Percentiles rank a stretch among this genome's conserved stretches.
phyloP scores from a whole-genome alignment of 1,140 invertebrate species.

The Drosophila kohkoa region DNA sequence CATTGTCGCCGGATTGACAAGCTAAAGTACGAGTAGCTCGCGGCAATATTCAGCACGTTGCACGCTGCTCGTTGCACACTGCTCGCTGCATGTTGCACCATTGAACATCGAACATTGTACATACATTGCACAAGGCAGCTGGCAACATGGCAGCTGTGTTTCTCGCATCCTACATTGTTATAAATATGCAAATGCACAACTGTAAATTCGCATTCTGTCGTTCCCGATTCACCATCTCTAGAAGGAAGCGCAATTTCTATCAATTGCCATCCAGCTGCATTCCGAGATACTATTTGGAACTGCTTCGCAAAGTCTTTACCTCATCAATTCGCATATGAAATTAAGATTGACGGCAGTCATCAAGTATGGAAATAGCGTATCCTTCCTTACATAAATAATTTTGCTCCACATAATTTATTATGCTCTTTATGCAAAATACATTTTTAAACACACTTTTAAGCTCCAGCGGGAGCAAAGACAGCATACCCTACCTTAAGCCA shows the following conservation, averaged over 20 bases:
- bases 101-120: neutral
- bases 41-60: constrained; percentile 23
- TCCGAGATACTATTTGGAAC: neutral
- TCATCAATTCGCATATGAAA: too few relatives aligned
- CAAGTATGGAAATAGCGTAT: too few relatives aligned
- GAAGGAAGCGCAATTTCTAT: neutral
- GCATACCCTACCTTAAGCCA: neutral
- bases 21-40: constrained; percentile 45
- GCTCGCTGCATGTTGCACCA: neutral
- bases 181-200: constrained; percentile 12
- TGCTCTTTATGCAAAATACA: too few relatives aligned
- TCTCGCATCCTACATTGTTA: constrained; percentile 5
- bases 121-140: neutral
- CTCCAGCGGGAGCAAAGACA: neutral
- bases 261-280: neutral
- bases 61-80: neutral
- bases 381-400: too few relatives aligned
- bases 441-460: too few relatives aligned
- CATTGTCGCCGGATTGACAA: constrained; percentile 52
- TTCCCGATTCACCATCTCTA: neutral
- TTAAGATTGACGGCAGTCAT: too few relatives aligned
- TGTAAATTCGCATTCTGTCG: constrained; percentile 4
- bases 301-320: too few relatives aligned
- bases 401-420: too few relatives aligned
- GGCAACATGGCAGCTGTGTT: constrained; percentile 1